Evolutionary conservation across 1,140 invertebrate genomes (phyloP).

Genomic region (Drosophila repleta): DNA sequence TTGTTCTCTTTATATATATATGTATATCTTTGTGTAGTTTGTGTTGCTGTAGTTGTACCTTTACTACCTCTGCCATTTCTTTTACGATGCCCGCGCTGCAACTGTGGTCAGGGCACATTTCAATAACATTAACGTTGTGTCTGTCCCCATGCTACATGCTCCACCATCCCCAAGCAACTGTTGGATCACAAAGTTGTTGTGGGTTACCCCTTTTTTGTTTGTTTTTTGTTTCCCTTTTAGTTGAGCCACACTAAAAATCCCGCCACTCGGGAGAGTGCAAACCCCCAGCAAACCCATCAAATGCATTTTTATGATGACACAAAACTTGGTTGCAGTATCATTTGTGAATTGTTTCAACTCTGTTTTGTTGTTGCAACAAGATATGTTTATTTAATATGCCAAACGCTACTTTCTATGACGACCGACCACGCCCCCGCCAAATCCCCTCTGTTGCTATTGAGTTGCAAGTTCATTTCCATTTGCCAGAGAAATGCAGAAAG

Average conservation of each 20-base stretch:
- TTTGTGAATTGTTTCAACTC: slow-evolving; percentile 30
- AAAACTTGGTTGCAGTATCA: slow-evolving; percentile 37
- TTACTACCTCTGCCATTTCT: slow-evolving; percentile 72
- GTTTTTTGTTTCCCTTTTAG: slow-evolving; percentile 8
- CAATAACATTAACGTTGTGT: slow-evolving; percentile 72
- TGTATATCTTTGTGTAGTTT: slow-evolving; percentile 44
- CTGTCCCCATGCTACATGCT: slow-evolving; percentile 12
- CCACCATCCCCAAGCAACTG: slow-evolving; percentile 36
- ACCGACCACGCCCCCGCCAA: background rate
- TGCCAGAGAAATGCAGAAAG: slow-evolving; percentile 20
- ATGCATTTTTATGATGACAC: slow-evolving; percentile 46
- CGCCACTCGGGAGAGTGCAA: slow-evolving; percentile 6
- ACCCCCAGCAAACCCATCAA: slow-evolving; percentile 20
- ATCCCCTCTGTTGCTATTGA: slow-evolving; percentile 57
- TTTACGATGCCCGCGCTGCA: slow-evolving; percentile 68
- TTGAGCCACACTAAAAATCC: slow-evolving; percentile 23
- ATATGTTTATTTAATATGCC: slow-evolving; percentile 45
- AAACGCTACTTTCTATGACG: slow-evolving; percentile 30
- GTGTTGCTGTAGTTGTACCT: slow-evolving; percentile 51
- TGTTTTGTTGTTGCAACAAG: slow-evolving; percentile 1
- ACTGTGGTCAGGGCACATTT: slow-evolving; percentile 60
- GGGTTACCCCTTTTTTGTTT: slow-evolving; percentile 4
- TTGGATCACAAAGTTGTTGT: slow-evolving; percentile 44
- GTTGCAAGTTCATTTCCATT: slow-evolving; percentile 63
- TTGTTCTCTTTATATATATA: no score